These are phyloP conservation scores for Empidonax traillii DNA, from an alignment of 2,113 vertebrate species.

Conservation along the genomic window DNA sequence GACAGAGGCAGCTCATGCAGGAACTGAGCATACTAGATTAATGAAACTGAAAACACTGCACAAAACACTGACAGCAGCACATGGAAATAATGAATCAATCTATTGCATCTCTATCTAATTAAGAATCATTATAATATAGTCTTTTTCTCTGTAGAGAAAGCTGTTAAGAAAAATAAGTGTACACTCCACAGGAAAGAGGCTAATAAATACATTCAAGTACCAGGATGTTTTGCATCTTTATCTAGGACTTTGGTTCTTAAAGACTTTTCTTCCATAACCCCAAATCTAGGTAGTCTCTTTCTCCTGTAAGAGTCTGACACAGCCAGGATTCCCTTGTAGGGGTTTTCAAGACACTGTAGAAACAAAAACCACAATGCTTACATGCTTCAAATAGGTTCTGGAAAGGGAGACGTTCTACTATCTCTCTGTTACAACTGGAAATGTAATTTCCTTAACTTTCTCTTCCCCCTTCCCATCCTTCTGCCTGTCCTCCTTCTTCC, in stretches of 20 bases:
- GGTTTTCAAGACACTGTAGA: background rate
- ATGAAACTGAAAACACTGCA: conserved; percentile 13
- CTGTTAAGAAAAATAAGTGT: background rate
- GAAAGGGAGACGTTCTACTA: background rate
- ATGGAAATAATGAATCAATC: conserved; percentile 68
- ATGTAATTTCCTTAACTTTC: background rate
- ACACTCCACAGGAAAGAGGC: conserved; percentile 12
- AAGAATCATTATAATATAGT: conserved; percentile 62
- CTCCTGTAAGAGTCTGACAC: background rate
- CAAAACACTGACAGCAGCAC: conserved; percentile 20
- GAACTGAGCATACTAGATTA: conserved; percentile 15
- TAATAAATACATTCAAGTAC: conserved; percentile 25
- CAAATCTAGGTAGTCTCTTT: background rate
- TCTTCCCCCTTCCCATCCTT: fast-evolving
- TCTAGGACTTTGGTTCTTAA: background rate
- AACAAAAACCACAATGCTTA: background rate
- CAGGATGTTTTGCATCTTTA: background rate
- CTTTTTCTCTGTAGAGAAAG: conserved; percentile 5
- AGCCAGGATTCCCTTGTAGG: background rate
- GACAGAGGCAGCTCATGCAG: conserved; percentile 33
- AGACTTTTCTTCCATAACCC: background rate
- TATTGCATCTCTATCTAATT: conserved; percentile 64
- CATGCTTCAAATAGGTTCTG: background rate
- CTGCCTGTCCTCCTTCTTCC: background rate
- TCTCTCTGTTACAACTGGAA: background rate